Base-by-base conservation (phyloP, 2,888 invertebrate species). In the Eumerus sabulonum region DNA sequence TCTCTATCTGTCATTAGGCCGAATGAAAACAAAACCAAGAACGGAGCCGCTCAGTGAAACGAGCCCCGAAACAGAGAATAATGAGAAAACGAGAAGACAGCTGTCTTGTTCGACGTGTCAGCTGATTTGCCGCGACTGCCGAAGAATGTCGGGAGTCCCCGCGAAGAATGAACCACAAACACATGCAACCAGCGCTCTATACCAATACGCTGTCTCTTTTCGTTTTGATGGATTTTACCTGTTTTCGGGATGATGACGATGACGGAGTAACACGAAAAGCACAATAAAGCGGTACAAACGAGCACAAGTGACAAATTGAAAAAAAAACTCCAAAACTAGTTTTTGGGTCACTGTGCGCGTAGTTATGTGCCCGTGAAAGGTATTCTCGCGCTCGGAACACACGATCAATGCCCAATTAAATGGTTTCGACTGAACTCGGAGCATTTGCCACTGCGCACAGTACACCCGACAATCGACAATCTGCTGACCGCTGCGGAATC, bases 301-400 rank as follows among this genome's bases (percentile, higher is more conserved):
- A 9, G n/a, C 11, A 40, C 40, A 5, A 14, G 16, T 18, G 27
- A 40, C 9, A 17, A 48, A 27, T 12, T 12, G 16, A 40, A n/a
- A 18, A 63, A 64, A 73, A 68, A 74, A 67, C 74, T 79, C 68
- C 44, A 64, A 64, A 79, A 79, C 79, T 79, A 74, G 79, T 79
- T 79, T 79, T 60, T 79, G 68, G 79, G 79, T 79, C 79, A 79
- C 74, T 79, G 74, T 70, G 74, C 79, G 79, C 54, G 56, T 64
- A 70, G 64, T 70, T 79, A 79, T 73, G 77, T 77, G 73, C 53
- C 72, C 67, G n/a, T 66, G 44, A 35, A 54, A 50, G 51, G 38
- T 64, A 54, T 64, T 60, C 12, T 51, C 47, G 38, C 27, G 27
- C 27, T 27, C 42, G 50, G 44, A 47, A 40, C 40, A 40, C 53